Evolutionary conservation across 2,888 invertebrate genomes (phyloP).

Genomic region (Nebria salina): DNA sequence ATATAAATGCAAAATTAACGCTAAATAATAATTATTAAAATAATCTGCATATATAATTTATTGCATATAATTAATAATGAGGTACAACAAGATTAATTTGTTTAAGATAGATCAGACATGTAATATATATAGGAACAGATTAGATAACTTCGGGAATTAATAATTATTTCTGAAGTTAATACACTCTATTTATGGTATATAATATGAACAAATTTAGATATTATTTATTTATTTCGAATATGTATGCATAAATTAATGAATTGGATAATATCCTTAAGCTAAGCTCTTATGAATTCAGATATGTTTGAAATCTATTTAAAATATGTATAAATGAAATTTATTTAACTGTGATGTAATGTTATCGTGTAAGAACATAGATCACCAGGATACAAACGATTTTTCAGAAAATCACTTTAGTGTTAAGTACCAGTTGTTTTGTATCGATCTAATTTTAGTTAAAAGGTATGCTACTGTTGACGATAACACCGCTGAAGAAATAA

Average conservation of each 20-base stretch:
- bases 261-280: too few relatives aligned
- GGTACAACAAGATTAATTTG: not conserved
- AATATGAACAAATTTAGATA: too few relatives aligned
- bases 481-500: conserved; percentile 5
- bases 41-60: not conserved
- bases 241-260: too few relatives aligned
- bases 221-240: too few relatives aligned
- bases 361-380: not conserved
- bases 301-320: too few relatives aligned
- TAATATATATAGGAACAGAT: not conserved
- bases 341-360: not conserved
- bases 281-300: too few relatives aligned
- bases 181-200: not conserved
- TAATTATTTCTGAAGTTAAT: not conserved
- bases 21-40: not conserved
- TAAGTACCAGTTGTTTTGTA: conserved; percentile 38
- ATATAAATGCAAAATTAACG: not conserved
- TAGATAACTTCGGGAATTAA: not conserved
- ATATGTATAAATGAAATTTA: not conserved
- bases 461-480: conserved; percentile 29
- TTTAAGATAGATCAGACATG: not conserved
- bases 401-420: conserved; percentile 15
- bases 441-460: conserved; percentile 36
- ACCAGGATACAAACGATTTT: not conserved
- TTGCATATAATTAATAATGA: not conserved